Conservation (phyloP, 1,140 invertebrate species). For the Oscheius sp. region DNA sequence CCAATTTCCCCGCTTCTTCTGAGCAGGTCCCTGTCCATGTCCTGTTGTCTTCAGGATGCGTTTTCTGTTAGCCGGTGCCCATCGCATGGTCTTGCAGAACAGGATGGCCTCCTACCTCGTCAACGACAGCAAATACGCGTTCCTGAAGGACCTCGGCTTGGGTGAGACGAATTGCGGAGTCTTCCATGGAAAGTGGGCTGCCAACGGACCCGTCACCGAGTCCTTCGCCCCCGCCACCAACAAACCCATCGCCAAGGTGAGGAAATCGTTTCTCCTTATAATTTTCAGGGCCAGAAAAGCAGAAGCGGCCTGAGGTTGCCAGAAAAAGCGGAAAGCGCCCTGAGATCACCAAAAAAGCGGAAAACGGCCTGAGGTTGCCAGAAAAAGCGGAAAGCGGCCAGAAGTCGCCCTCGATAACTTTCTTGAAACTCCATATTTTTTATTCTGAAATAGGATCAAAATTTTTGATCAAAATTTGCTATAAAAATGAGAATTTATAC, state of each 20-base stretch:
- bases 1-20: not conserved
- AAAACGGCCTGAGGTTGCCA: too few relatives aligned
- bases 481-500: too few relatives aligned
- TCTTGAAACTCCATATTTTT: not conserved
- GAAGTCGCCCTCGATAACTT: too few relatives aligned
- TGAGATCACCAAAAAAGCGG: too few relatives aligned
- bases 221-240: conserved; percentile 53
- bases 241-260: conserved; percentile 54
- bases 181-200: conserved; percentile 51
- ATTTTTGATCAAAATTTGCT: not conserved
- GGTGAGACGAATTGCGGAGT: conserved; percentile 53
- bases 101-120: conserved; percentile 54
- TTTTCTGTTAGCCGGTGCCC: not conserved
- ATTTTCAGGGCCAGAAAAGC: too few relatives aligned
- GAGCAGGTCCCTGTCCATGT: not conserved
- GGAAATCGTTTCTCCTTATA: too few relatives aligned
- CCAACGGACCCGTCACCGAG: conserved; percentile 39
- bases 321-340: too few relatives aligned
- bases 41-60: not conserved
- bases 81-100: not conserved
- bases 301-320: too few relatives aligned
- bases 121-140: conserved; percentile 53
- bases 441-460: not conserved
- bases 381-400: too few relatives aligned
- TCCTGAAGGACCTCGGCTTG: conserved; percentile 54